phyloP scores from a whole-genome alignment of 2,113 vertebrate species.

The Phalacrocorax brasilianus region DNA sequence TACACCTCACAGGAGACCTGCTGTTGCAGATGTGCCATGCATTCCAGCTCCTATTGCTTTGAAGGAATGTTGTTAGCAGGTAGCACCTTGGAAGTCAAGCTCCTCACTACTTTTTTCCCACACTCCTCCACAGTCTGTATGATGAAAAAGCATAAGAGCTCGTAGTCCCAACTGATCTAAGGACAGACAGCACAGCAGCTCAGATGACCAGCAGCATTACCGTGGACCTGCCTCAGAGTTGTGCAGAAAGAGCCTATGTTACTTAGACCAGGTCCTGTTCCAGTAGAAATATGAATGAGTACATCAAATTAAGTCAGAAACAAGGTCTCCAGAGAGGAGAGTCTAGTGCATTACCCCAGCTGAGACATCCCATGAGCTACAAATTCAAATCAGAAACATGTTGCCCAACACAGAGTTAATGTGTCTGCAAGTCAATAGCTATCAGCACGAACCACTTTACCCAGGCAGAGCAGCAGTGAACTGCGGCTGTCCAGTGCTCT shows the following conservation, averaged over 20 bases:
- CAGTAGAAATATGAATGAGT: not conserved
- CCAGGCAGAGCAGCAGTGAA: not conserved
- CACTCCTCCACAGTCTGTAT: fast-evolving
- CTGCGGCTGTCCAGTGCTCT: not conserved
- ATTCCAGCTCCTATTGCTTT: not conserved
- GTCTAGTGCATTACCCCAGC: not conserved
- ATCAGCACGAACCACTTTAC: not conserved
- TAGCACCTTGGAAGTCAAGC: not conserved
- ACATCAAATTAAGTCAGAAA: not conserved
- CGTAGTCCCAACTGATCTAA: not conserved
- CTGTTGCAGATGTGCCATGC: not conserved
- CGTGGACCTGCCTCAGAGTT: not conserved
- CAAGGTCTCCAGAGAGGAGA: not conserved
- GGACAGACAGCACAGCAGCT: not conserved
- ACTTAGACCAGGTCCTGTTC: not conserved
- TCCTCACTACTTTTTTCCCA: not conserved
- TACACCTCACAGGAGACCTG: fast-evolving
- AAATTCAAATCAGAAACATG: not conserved
- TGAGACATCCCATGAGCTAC: not conserved
- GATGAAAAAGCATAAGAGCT: not conserved
- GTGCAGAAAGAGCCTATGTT: fast-evolving
- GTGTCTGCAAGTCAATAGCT: not conserved
- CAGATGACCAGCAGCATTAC: not conserved
- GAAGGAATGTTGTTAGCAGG: not conserved
- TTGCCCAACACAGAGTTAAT: not conserved